Percentiles rank a stretch among this genome's conserved stretches.
Conservation (phyloP, 2,797 vertebrate species). For the Cygnus olor region DNA sequence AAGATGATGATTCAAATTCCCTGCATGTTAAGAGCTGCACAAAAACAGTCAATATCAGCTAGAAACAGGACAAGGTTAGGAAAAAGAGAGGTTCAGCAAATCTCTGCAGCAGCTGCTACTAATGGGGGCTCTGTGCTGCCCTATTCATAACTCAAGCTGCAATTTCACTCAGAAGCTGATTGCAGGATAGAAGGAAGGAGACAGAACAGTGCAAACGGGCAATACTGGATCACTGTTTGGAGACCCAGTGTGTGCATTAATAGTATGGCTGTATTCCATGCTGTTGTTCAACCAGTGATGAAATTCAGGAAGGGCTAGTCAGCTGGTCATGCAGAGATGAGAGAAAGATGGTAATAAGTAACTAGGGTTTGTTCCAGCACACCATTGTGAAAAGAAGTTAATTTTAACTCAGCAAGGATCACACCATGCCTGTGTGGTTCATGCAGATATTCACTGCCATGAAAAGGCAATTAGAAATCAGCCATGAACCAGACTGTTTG, state of each 20-base stretch:
- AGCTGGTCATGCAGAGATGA: neutral
- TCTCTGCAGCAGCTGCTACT: conserved; percentile 2
- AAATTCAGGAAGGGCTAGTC: neutral
- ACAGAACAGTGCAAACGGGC: neutral
- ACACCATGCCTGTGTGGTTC: neutral
- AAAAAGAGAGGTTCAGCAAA: neutral
- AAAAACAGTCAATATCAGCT: neutral
- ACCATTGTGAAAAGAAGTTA: neutral
- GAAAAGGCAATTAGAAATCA: neutral
- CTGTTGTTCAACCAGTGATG: neutral
- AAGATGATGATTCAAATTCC: neutral
- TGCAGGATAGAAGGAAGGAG: neutral
- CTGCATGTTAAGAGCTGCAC: neutral
- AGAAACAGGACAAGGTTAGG: neutral
- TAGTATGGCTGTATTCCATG: neutral
- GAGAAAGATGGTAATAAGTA: neutral
- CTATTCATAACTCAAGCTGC: neutral
- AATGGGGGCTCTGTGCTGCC: neutral
- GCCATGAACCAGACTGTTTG: neutral
- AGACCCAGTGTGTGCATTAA: neutral
- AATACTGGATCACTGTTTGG: neutral
- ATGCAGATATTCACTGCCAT: neutral
- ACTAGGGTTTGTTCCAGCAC: neutral
- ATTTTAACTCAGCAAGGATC: neutral
- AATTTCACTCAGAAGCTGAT: neutral